Evolutionary conservation across 1,140 invertebrate species (phyloP).

Genomic region (Tenebrio molitor): DNA sequence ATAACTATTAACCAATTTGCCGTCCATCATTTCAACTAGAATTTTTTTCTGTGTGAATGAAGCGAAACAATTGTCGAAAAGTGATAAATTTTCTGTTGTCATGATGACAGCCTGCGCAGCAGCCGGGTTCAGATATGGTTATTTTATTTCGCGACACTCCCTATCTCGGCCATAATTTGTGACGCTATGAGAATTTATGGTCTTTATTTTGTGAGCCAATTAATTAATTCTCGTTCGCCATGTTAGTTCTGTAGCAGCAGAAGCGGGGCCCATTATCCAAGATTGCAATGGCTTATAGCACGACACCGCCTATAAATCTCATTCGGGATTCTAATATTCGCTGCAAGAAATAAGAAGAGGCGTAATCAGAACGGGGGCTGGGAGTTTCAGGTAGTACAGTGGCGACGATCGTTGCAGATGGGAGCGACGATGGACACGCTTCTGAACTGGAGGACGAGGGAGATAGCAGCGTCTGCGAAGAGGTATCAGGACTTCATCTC

Average conservation of each 20-base stretch:
- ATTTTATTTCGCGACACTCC: conserved; percentile 66
- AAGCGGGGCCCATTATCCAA: conserved; percentile 63
- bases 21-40: background rate
- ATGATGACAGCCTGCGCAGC: conserved; percentile 27
- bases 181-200: conserved; percentile 67
- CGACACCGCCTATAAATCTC: conserved; percentile 63
- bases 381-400: conserved; percentile 32
- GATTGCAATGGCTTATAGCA: conserved; percentile 65
- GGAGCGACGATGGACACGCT: conserved; percentile 40
- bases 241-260: conserved; percentile 54
- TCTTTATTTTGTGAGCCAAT: conserved; percentile 68
- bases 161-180: conserved; percentile 67
- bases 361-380: conserved; percentile 18
- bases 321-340: conserved; percentile 64
- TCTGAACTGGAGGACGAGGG: conserved; percentile 21
- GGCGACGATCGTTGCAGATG: conserved; percentile 17
- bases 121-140: conserved; percentile 62
- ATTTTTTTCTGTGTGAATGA: background rate
- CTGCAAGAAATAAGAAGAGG: conserved; percentile 45
- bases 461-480: conserved; percentile 27
- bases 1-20: background rate
- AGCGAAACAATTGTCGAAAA: conserved; percentile 6
- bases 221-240: conserved; percentile 66
- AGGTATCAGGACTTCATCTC: conserved; percentile 41
- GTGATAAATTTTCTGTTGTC: conserved; percentile 25